These are phyloP conservation scores for Nephotettix cincticeps DNA, from an alignment of 1,140 invertebrate species.

Conservation along the genomic window DNA sequence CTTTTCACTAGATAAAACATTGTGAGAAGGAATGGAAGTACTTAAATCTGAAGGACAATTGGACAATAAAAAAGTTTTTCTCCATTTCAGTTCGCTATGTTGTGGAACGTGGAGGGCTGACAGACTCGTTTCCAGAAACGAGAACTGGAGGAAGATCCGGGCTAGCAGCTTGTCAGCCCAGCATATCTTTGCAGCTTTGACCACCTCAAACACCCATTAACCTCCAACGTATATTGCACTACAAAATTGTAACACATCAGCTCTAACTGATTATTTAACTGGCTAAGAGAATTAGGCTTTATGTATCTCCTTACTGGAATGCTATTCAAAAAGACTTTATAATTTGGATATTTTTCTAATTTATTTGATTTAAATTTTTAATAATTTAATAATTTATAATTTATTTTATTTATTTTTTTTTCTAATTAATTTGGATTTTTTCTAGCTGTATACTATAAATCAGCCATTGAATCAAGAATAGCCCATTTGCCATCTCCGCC, in stretches of 20 bases:
- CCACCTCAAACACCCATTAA: neutral
- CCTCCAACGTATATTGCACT: neutral
- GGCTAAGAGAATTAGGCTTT: neutral
- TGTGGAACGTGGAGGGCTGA: neutral
- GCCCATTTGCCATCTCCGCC: neutral
- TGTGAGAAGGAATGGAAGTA: too few species aligned
- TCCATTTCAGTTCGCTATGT: too few species aligned
- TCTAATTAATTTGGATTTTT: too few species aligned
- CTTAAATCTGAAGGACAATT: too few species aligned
- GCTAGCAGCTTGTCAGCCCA: too few species aligned
- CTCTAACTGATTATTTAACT: neutral
- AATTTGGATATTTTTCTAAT: neutral
- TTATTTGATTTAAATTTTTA: too few species aligned
- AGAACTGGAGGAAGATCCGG: neutral
- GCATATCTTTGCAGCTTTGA: neutral
- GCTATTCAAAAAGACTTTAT: neutral
- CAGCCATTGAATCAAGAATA: neutral
- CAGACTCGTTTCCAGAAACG: neutral
- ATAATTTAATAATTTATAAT: too few species aligned
- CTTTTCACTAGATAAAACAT: too few species aligned
- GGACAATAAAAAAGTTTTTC: too few species aligned
- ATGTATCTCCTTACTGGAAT: neutral
- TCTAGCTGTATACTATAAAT: neutral
- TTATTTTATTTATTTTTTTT: too few species aligned
- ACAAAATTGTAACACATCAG: neutral